These are phyloP conservation scores for Mus pahari DNA, from an alignment of 2,113 vertebrate genomes.

Conservation along the genomic window DNA sequence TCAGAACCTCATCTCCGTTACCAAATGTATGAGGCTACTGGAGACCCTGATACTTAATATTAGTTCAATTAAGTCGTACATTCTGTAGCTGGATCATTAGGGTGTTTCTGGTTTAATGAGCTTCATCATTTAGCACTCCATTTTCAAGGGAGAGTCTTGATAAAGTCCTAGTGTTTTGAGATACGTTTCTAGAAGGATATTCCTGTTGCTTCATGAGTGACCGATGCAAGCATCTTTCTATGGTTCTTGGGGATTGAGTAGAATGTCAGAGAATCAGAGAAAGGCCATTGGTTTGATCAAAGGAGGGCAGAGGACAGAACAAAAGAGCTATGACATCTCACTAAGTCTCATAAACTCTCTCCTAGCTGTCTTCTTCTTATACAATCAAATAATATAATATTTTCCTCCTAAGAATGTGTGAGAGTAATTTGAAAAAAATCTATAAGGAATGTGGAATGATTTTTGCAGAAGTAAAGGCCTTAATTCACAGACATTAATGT, in stretches of 20 bases:
- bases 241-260: neutral
- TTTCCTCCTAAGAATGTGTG: neutral
- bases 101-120: neutral
- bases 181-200: neutral
- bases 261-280: neutral
- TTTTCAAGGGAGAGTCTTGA: slow-evolving; percentile 1
- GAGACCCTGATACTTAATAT: neutral
- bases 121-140: neutral
- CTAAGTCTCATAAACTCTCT: neutral
- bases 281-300: neutral
- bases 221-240: neutral
- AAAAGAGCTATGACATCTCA: neutral
- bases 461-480: neutral
- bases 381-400: neutral
- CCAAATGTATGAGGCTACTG: neutral
- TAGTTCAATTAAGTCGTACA: neutral
- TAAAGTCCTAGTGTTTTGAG: neutral
- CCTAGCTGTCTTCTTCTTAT: neutral
- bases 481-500: neutral
- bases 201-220: neutral
- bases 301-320: too few species aligned
- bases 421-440: neutral
- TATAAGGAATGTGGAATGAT: neutral
- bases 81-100: neutral
- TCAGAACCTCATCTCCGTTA: neutral